Conservation (phyloP, 2,797 vertebrate genomes). For the Cyclopterus lumpus region DNA sequence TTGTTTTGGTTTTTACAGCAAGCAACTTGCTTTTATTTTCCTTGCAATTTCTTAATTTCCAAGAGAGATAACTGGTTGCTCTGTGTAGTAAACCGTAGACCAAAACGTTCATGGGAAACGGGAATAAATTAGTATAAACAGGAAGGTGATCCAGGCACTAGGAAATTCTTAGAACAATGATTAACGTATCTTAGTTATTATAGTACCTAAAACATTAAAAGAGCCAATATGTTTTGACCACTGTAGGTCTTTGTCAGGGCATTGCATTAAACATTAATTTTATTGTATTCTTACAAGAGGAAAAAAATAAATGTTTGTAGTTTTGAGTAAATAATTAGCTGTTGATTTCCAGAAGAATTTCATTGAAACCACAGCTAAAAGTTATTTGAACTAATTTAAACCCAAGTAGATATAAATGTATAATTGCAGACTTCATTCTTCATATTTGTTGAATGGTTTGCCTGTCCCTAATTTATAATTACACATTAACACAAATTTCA, state of each 20-base stretch:
- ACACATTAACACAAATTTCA: not conserved
- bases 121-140: not conserved
- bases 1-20: not conserved
- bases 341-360: not conserved
- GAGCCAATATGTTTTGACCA: not conserved
- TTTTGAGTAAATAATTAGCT: not conserved
- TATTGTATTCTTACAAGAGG: not conserved
- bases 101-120: not conserved
- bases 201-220: not conserved
- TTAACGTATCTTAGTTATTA: not conserved
- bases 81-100: not conserved
- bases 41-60: not conserved
- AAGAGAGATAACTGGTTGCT: not conserved
- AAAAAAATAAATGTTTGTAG: not conserved
- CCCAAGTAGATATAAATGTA: not conserved
- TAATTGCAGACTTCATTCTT: not conserved
- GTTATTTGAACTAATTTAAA: not conserved
- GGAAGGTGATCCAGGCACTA: not conserved
- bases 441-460: not conserved
- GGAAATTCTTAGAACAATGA: not conserved
- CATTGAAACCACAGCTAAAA: not conserved
- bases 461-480: not conserved
- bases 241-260: not conserved
- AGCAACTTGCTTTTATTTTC: not conserved
- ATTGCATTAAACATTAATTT: not conserved